phyloP scores from a whole-genome alignment of 2,888 invertebrate genomes.

The Erebia aethiops region DNA sequence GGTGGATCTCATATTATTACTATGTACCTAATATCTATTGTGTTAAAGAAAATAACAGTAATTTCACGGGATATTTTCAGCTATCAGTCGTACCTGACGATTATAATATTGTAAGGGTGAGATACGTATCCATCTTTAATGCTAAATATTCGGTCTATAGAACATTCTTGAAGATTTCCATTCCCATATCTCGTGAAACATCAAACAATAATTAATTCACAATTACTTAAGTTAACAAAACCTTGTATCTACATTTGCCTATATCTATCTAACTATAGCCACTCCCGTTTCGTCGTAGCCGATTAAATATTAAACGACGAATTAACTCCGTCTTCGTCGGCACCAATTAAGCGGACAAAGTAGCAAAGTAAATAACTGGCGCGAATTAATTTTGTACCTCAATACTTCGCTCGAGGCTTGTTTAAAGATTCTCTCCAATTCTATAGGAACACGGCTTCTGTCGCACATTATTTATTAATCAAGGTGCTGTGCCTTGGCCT shows the following conservation, averaged over 20 bases:
- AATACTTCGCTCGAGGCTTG: slow-evolving; percentile 62
- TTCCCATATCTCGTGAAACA: not conserved
- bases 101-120: too few species aligned
- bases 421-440: slow-evolving; percentile 59
- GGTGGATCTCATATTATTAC: too few species aligned
- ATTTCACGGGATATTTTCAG: too few species aligned
- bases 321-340: slow-evolving; percentile 78
- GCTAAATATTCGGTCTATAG: too few species aligned
- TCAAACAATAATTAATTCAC: slow-evolving; percentile 22
- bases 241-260: slow-evolving; percentile 27
- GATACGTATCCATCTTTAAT: too few species aligned
- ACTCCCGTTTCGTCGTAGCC: slow-evolving; percentile 37
- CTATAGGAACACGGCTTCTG: slow-evolving; percentile 12
- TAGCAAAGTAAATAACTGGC: slow-evolving; percentile 76
- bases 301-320: slow-evolving; percentile 81
- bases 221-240: slow-evolving; percentile 37
- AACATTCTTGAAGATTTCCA: not conserved
- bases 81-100: too few species aligned
- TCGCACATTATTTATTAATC: slow-evolving; percentile 27
- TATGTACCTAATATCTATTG: too few species aligned
- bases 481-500: not conserved
- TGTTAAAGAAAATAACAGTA: too few species aligned
- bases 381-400: slow-evolving; percentile 75
- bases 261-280: slow-evolving; percentile 13
- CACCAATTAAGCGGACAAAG: slow-evolving; percentile 81